Evolutionary conservation across 2,888 invertebrate genomes (phyloP).

Genomic region (Pyralis farinalis): DNA sequence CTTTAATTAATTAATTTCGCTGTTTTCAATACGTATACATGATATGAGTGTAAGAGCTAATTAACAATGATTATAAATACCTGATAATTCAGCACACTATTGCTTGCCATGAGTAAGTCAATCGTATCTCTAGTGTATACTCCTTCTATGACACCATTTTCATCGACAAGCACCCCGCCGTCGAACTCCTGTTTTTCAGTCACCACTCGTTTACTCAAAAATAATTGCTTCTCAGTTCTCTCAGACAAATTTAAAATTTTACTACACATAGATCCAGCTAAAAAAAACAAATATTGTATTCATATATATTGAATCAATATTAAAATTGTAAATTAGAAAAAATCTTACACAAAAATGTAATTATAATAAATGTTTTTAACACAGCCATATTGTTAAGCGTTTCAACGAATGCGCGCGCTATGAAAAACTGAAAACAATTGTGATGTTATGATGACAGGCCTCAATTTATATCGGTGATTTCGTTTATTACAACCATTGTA

Average conservation of each 20-base stretch:
- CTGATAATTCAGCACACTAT: conserved; percentile 1
- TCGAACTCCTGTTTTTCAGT: conserved; percentile 73
- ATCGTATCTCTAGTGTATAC: conserved; percentile 68
- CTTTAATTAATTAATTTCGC: no score
- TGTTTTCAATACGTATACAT: no score
- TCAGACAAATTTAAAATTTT: conserved; percentile 21
- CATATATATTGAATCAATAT: no score
- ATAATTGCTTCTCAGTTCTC: conserved; percentile 41
- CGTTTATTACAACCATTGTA: background rate
- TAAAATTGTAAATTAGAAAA: background rate
- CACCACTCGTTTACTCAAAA: conserved; percentile 67
- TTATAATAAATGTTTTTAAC: conserved; percentile 2
- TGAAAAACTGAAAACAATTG: conserved; percentile 20
- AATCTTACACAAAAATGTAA: background rate
- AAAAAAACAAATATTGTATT: no score
- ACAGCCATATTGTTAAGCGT: conserved; percentile 1
- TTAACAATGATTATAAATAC: no score
- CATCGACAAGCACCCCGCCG: conserved; percentile 81
- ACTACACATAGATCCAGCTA: conserved; percentile 24
- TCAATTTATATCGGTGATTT: background rate
- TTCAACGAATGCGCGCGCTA: conserved; percentile 14
- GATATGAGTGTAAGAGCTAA: no score
- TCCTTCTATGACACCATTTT: conserved; percentile 79
- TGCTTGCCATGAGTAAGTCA: conserved; percentile 43
- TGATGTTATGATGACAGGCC: background rate